Evolutionary conservation across 2,888 invertebrate genomes (phyloP), one percentile per base, ranked within the genome.

Genomic region (Sarcophaga rosellei): DNA sequence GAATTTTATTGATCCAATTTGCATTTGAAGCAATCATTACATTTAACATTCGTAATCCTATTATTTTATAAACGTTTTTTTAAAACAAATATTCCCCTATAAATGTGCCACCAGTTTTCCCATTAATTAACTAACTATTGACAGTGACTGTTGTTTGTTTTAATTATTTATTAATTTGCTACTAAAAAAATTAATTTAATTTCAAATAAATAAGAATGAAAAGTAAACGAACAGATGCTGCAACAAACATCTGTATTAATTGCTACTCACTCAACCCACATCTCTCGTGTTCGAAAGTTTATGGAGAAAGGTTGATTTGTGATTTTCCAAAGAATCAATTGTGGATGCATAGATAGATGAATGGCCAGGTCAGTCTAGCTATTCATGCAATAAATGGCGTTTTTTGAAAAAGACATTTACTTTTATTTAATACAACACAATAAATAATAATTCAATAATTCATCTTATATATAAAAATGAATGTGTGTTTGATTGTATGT

Each of bases 291-390:
- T 21, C 1, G 23, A 3, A 45, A 45, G 45, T 44, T 68, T 44
- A 21, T 25, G 21, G 63, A 25, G 69, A 69, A 74, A 63, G 69
- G 15, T 79, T 78, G 35, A 35, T 35, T 35, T 35, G 59, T 74
- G 25, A 45, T 57, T 72, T 82, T 63, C 35, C 21, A 20, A 74
- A 68, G 47, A 47, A 63, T 47, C 20, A 2, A 21, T 63, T 62
- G 35, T 35, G 35, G 35, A 35, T 35, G 35, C 59, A 15, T 68
- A 4, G 25, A 15, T 68, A 4, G 25, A 47, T 47, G 12, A 2
- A 15, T 47, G 35, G 1, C 35, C 35, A 47, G 47, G 15, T 4
- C 1, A 47, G 3, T 47, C 15, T 1, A 47, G 11, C 15, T 47
- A 15, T 47, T 1, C 1, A 15, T 47, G 47, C 4, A 47, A 47